A percentile compares a stretch with the other conserved stretches of the same genome.
Evolutionary conservation across 2,797 vertebrate species (phyloP).

Genomic region (Odontamblyopus rebecca): DNA sequence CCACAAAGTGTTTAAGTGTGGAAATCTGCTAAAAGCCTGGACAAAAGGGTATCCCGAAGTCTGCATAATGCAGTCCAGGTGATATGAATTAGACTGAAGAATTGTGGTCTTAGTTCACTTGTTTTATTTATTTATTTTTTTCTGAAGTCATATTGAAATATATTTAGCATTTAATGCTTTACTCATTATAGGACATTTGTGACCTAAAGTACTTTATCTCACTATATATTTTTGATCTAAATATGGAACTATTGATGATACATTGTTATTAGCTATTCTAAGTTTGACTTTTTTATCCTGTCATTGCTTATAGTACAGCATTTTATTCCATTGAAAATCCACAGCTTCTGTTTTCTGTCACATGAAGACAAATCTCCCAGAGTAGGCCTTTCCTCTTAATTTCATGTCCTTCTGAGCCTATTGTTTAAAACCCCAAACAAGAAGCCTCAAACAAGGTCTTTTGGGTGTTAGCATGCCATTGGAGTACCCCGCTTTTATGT

Average conservation of each 20-base stretch:
- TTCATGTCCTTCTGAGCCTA: slow-evolving; percentile 46
- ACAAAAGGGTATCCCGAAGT: slow-evolving; percentile 35
- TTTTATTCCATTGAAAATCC: slow-evolving; percentile 24
- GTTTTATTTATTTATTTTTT: not conserved
- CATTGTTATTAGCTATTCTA: not conserved
- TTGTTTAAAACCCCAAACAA: slow-evolving; percentile 68
- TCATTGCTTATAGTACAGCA: not conserved
- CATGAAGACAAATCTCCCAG: slow-evolving; percentile 50
- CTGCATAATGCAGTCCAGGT: slow-evolving; percentile 34
- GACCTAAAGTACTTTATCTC: not conserved
- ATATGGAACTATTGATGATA: not conserved
- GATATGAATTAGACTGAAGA: slow-evolving; percentile 34
- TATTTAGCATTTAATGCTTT: not conserved
- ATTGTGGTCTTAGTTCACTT: slow-evolving; percentile 15
- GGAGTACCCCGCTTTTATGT: slow-evolving; percentile 63
- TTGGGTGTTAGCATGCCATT: slow-evolving; percentile 53
- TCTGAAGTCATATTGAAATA: not conserved
- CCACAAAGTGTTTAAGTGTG: slow-evolving; percentile 58
- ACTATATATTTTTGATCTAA: not conserved
- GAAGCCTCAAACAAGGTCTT: slow-evolving; percentile 59
- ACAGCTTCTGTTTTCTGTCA: slow-evolving; percentile 46
- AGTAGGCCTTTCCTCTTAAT: slow-evolving; percentile 54
- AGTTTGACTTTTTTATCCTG: not conserved
- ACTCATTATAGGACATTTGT: not conserved
- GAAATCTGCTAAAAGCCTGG: slow-evolving; percentile 51